Evolutionary conservation across 2,888 invertebrate species (phyloP), one percentile per base, ranked within the genome.

Genomic region (Mesorhabditis belari): DNA sequence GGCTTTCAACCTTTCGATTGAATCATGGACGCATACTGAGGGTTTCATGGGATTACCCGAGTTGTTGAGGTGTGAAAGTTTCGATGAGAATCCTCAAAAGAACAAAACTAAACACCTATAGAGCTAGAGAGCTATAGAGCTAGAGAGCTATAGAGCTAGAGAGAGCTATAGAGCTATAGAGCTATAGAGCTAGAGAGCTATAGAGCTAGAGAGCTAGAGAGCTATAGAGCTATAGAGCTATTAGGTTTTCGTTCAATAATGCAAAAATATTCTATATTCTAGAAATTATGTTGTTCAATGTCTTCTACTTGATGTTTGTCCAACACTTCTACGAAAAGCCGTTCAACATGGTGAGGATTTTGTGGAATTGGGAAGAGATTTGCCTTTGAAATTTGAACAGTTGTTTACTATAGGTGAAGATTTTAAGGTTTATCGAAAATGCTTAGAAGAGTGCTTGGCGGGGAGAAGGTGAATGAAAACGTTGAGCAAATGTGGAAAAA

Each of bases 291-390:
- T 76, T 3, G 58, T 70, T 4, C 65, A 67, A 19, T 75, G 74
- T 57, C 61, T 78, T 55, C 64, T 77, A 23, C 53, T 75, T 5
- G 76, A 78, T 29, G 78, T 79, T 2, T 78, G 74, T 35, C 78
- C 78, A n/a, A 67, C 76, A 6, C 65, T 79, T 6, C 64, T 79
- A 19, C 58, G 79, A 29, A 76, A 74, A 57, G 71, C 79, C 0
- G 73, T 78, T 49, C 69, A 75, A 57, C 71, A 76, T 65, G 50
- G 53, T 62, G 50, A n/a, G n/a, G n/a, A 35, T 35, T 35, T 35
- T 35, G 44, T 9, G 44, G n/a, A 17, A 17, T 35, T n/a, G 12
- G n/a, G n/a, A n/a, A 17, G 44, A 35, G 12, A 35, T 35, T n/a
- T 35, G 12, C 44, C 44, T 17, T 35, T 35, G n/a, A n/a, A n/a